A percentile compares a stretch with the other conserved stretches of the same genome.
Evolutionary conservation across 92 coral and sea anemone species (phyloP).

Genomic region (Parazoanthus swiftii): DNA sequence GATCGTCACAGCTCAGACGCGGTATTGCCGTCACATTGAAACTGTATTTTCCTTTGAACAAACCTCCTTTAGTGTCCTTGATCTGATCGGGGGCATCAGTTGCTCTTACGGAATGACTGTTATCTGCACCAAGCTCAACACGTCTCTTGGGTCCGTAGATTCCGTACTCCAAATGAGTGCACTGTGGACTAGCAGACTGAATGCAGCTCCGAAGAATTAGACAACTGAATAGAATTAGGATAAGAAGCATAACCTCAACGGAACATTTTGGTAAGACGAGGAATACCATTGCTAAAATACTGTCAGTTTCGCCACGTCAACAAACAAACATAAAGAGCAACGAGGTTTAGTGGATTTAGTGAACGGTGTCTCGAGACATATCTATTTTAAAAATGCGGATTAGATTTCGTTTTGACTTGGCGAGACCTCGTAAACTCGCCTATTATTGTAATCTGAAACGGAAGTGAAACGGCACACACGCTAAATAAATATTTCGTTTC

Average conservation of each 20-base stretch:
- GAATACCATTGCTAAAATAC: background rate
- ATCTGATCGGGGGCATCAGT: background rate
- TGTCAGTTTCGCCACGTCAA: background rate
- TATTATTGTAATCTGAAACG: conserved; percentile 15
- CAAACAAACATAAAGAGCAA: background rate
- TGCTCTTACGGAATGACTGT: background rate
- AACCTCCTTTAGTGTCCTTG: conserved; percentile 5
- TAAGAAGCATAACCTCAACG: background rate
- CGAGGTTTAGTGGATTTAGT: background rate
- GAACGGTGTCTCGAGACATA: background rate
- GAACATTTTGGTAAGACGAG: background rate
- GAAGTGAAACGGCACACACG: background rate
- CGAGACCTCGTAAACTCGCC: background rate
- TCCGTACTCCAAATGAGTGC: background rate
- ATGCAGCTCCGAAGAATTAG: background rate
- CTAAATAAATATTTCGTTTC: conserved; percentile 3
- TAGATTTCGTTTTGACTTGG: background rate
- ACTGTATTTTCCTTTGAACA: conserved; percentile 75
- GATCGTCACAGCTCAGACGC: conserved; percentile 67
- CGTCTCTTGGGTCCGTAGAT: background rate
- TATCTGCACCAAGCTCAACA: background rate
- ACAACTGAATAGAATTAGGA: background rate
- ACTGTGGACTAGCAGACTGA: background rate
- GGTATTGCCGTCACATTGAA: conserved; percentile 74
- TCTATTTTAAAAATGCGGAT: background rate